phyloP scores from a whole-genome alignment of 2,113 vertebrate genomes.

The Mohoua ochrocephala region DNA sequence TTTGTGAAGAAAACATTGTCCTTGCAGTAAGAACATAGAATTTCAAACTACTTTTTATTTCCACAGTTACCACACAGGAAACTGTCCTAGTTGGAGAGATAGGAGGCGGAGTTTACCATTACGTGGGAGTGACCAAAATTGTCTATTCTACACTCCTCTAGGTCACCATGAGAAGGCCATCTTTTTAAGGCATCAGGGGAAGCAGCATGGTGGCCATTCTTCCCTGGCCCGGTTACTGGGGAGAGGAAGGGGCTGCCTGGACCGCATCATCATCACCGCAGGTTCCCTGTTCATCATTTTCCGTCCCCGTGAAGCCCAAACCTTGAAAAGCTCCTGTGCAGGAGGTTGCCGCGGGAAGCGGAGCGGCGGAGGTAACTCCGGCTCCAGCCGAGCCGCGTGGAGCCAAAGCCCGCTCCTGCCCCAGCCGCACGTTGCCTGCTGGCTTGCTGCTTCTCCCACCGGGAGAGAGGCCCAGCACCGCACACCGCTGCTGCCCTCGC shows the following conservation, averaged over 20 bases:
- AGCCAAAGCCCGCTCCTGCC: not conserved
- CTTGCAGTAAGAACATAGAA: not conserved
- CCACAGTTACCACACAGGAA: not conserved
- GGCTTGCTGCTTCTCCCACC: rapidly evolving
- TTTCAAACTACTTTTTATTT: not conserved
- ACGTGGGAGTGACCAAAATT: not conserved
- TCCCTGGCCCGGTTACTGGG: rapidly evolving
- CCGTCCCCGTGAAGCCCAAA: too few species aligned
- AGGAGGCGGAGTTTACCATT: not conserved
- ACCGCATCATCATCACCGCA: rapidly evolving
- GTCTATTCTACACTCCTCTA: not conserved
- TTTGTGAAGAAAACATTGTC: not conserved
- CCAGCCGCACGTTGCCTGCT: rapidly evolving
- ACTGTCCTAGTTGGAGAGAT: not conserved
- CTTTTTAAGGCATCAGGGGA: not conserved
- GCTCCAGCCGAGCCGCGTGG: rapidly evolving
- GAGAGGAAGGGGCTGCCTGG: too few species aligned
- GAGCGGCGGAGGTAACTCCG: rapidly evolving
- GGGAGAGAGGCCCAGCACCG: not conserved
- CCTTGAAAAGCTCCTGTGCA: not conserved
- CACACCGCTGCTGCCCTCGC: rapidly evolving
- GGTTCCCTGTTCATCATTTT: not conserved
- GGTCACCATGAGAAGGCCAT: rapidly evolving
- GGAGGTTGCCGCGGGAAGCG: too few species aligned
- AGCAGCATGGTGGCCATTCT: not conserved